Conservation (phyloP, 2,888 invertebrate species). For the Nipponacmea schrenckii region DNA sequence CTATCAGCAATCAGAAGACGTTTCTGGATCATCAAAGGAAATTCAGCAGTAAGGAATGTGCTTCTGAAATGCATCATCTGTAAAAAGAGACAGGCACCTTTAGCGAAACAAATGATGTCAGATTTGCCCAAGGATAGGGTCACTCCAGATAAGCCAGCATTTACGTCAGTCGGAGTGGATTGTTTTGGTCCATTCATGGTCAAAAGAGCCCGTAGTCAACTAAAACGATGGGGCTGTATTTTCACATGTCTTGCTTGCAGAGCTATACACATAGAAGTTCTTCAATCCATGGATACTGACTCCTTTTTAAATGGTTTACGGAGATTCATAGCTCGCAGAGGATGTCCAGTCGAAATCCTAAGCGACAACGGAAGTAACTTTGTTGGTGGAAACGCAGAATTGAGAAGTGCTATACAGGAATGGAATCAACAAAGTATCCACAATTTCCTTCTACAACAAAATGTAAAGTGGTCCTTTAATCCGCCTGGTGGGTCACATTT, state of each 20-base stretch:
- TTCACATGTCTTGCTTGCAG: slow-evolving; percentile 23
- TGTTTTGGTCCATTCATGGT: slow-evolving; percentile 24
- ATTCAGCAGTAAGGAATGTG: background rate
- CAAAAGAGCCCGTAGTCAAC: slow-evolving; percentile 17
- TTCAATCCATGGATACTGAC: slow-evolving; percentile 19
- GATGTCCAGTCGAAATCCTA: background rate
- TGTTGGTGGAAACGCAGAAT: background rate
- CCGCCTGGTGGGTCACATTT: slow-evolving; percentile 28
- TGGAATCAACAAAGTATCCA: slow-evolving; percentile 23
- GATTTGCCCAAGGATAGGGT: background rate
- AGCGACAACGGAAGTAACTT: slow-evolving; percentile 28
- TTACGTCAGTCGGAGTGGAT: slow-evolving; percentile 22
- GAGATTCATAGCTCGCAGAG: slow-evolving; percentile 24
- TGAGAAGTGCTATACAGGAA: background rate
- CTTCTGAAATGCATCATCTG: background rate
- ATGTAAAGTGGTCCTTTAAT: slow-evolving; percentile 30
- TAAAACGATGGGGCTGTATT: slow-evolving; percentile 28
- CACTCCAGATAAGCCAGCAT: slow-evolving; percentile 12
- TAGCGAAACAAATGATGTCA: background rate
- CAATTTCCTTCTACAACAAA: slow-evolving; percentile 20
- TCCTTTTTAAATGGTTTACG: slow-evolving; percentile 19
- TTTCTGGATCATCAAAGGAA: slow-evolving; percentile 12
- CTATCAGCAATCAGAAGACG: slow-evolving; percentile 8
- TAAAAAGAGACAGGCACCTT: background rate
- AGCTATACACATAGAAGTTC: slow-evolving; percentile 27